Evolutionary conservation across 1,140 invertebrate species (phyloP).

Genomic region (Bombus affinis): DNA sequence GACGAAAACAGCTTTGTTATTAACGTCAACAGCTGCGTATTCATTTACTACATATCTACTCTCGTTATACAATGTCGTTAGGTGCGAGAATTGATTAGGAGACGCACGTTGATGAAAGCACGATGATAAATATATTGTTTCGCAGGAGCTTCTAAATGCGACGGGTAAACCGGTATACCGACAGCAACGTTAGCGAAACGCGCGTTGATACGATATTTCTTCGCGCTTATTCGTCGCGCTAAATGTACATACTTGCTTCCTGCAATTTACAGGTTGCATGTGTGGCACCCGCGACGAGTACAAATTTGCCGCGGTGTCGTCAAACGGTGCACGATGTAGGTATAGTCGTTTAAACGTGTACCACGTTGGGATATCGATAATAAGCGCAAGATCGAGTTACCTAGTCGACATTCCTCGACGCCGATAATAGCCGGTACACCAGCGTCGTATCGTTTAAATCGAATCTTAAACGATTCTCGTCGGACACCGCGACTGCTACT

Average conservation of each 20-base stretch:
- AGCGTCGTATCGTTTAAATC: not conserved
- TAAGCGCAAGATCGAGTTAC: constrained; percentile 21
- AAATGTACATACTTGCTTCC: not conserved
- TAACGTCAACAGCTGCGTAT: too few relatives aligned
- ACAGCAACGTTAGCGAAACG: not conserved
- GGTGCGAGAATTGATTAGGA: not conserved
- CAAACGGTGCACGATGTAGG: not conserved
- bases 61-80: too few relatives aligned
- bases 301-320: not conserved
- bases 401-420: not conserved
- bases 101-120: not conserved
- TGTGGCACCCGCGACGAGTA: not conserved
- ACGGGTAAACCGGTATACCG: not conserved
- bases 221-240: not conserved
- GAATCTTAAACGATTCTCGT: not conserved
- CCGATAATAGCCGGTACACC: not conserved
- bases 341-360: not conserved
- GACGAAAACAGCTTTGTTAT: too few relatives aligned
- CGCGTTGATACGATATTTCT: not conserved
- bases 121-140: too few relatives aligned
- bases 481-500: not conserved
- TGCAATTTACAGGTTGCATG: not conserved
- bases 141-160: not conserved
- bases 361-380: not conserved
- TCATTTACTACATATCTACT: too few relatives aligned